A percentile compares a stretch with the other conserved stretches of the same genome.
Conservation (phyloP, 2,888 invertebrate species). For the Leptopterna dolabrata region DNA sequence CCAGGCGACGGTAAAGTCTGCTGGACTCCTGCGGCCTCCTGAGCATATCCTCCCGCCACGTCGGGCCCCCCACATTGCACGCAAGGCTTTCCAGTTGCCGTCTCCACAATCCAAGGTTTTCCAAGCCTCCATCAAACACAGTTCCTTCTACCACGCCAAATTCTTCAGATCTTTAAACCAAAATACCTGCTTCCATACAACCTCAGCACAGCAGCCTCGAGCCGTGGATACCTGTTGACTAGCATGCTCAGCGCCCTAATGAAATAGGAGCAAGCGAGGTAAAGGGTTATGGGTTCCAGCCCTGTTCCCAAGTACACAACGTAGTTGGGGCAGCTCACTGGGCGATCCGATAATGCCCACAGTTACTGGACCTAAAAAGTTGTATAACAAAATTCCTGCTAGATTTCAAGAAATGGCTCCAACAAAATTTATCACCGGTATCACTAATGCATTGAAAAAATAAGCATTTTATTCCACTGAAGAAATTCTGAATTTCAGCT, state of each 20-base stretch:
- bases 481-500: no score
- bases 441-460: no score
- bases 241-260: no score
- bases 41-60: background rate
- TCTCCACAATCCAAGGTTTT: background rate
- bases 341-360: no score
- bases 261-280: background rate
- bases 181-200: no score
- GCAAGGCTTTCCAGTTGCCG: background rate
- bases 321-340: background rate
- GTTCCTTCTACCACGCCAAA: background rate
- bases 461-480: no score
- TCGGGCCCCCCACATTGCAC: background rate
- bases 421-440: no score
- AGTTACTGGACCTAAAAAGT: no score
- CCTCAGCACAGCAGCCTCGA: background rate
- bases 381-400: no score
- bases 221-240: no score
- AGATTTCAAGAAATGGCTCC: no score
- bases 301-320: background rate
- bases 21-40: background rate
- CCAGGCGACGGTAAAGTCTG: no score
- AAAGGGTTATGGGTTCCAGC: background rate
- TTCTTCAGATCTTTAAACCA: background rate
- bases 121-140: background rate